Evolutionary conservation across 2,797 vertebrate genomes (phyloP), one percentile per base, ranked within the genome.

Genomic region (Intellagama lesueurii): DNA sequence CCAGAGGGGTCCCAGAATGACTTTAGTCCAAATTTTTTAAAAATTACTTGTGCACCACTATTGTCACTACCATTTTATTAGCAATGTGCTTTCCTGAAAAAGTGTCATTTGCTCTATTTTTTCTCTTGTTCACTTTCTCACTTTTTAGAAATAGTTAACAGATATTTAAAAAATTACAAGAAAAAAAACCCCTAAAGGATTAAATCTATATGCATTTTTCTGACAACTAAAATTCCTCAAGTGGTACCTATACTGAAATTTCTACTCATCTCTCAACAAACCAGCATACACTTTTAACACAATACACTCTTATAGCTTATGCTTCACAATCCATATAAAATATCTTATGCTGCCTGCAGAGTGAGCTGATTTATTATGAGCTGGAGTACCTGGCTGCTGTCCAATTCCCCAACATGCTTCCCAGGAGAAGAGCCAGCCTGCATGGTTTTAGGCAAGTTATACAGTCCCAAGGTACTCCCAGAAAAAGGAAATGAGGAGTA

Each of bases 261-360:
- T 87, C 75, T 28, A 40, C 56, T 16, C 16, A 8, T 16, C 35
- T 47, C 35, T 78, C 47, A 66, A 77, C 40, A 86, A 78, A 86
- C 26, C 30, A 68, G 60, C 16, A 79, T 52, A 77, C 30, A 76
- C 17, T 86, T 26, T 64, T 64, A 5, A 30, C 14, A 79, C 28
- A 49, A 70, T 73, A 44, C 28, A 17, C 12, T 79, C 47, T 87
- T 26, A 9, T 86, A 88, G 70, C 2, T 82, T 32, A 1, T 49
- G 81, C 86, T 91, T 88, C 28, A 60, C 17, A 1, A 80, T 24
- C 26, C 0, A 0, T 16, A 2, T 66, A 76, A 72, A 28, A 91
- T 88, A 85, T 0, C 0, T 40, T 66, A 0, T 76, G n/a, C 52
- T 49, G 94, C 90, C 44, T 69, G 72, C 22, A 35, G 30, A 69